These are phyloP conservation scores for Netelia inedita DNA, from an alignment of 2,888 invertebrate species.

Conservation along the genomic window DNA sequence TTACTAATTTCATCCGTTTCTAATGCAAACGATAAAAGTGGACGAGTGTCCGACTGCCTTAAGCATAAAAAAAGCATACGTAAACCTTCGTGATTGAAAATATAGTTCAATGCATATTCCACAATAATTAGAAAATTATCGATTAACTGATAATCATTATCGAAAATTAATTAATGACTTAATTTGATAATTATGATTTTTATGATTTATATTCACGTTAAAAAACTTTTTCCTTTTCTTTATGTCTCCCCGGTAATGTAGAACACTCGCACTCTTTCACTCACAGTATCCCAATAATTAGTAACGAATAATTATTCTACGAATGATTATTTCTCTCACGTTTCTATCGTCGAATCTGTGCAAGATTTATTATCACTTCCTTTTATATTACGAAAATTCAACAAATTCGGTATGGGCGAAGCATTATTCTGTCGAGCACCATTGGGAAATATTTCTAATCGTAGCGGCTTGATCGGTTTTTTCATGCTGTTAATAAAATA, in stretches of 20 bases:
- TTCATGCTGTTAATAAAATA: slow-evolving; percentile 6
- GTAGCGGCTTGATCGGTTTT: slow-evolving; percentile 23
- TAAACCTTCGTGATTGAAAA: no score
- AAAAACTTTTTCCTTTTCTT: no score
- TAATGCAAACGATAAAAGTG: no score
- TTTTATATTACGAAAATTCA: not conserved
- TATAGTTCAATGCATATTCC: no score
- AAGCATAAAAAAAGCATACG: no score
- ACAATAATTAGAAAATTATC: no score
- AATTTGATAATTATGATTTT: no score
- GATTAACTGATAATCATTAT: no score
- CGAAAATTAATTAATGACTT: no score
- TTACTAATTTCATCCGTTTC: not conserved
- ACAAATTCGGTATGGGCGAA: not conserved
- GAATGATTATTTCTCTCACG: slow-evolving; percentile 2
- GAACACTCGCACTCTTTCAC: not conserved
- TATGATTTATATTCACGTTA: no score
- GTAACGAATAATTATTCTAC: not conserved
- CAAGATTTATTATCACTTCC: not conserved
- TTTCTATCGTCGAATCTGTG: not conserved
- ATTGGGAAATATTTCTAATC: slow-evolving; percentile 1
- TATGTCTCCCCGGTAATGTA: no score
- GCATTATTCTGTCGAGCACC: not conserved
- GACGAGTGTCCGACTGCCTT: no score
- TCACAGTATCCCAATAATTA: not conserved